Conservation (phyloP, 2,797 vertebrate species). For the Phoeniculus purpureus region DNA sequence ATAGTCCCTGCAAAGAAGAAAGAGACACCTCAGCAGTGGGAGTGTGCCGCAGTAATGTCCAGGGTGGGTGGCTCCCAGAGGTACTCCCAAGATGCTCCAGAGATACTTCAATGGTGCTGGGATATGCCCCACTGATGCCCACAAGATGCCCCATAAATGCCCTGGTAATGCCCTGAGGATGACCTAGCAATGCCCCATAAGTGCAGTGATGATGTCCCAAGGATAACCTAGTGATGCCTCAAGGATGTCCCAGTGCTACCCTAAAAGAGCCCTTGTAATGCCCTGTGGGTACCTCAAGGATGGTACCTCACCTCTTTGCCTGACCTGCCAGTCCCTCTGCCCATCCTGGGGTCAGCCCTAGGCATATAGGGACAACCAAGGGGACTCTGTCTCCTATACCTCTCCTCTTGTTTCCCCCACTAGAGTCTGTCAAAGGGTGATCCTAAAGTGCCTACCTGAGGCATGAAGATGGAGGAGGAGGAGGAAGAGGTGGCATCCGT, state of each 20-base stretch:
- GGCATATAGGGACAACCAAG: rapidly evolving
- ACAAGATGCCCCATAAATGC: background rate
- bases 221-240: background rate
- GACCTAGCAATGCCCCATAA: background rate
- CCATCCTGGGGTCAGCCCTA: background rate
- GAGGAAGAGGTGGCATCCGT: background rate
- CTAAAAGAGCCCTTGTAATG: too few species aligned
- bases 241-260: background rate
- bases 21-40: background rate
- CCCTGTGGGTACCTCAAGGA: too few species aligned
- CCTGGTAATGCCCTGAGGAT: background rate
- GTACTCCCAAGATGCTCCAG: background rate
- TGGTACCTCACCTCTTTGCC: background rate
- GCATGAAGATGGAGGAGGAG: background rate
- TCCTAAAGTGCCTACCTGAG: constrained; percentile 27
- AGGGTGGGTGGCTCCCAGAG: background rate
- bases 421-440: background rate
- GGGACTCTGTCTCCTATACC: background rate
- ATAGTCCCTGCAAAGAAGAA: constrained; percentile 28
- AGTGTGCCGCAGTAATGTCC: background rate
- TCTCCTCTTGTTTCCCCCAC: background rate
- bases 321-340: background rate
- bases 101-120: background rate
- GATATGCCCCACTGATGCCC: background rate
- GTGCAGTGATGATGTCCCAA: too few species aligned